These are phyloP conservation scores for Portunus trituberculatus DNA, from an alignment of 1,140 invertebrate genomes.

Conservation along the genomic window DNA sequence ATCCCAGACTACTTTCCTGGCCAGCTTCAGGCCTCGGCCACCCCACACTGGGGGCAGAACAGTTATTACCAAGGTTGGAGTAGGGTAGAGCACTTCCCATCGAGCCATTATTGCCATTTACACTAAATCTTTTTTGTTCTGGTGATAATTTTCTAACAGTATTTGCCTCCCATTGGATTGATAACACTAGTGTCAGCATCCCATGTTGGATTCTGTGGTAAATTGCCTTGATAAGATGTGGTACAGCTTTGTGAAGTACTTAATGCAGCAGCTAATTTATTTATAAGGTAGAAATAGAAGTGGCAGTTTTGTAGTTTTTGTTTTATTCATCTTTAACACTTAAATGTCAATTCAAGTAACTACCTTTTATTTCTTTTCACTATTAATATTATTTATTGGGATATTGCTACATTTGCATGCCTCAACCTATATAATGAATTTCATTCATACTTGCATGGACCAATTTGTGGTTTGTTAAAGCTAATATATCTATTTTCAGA, in stretches of 20 bases:
- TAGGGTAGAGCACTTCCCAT: conserved; percentile 61
- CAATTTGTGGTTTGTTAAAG: neutral
- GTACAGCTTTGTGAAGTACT: neutral
- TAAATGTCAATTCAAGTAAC: neutral
- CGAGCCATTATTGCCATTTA: neutral
- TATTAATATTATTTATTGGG: neutral
- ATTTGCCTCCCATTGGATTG: conserved; percentile 22
- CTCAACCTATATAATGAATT: neutral
- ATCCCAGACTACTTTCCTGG: conserved; percentile 64
- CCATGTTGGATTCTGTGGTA: neutral
- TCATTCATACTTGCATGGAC: neutral
- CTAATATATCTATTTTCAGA: neutral
- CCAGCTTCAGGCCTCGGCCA: conserved; percentile 57
- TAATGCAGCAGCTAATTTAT: conserved; percentile 5
- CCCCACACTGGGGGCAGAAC: conserved; percentile 66
- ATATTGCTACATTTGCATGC: neutral
- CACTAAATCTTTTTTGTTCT: conserved; percentile 27
- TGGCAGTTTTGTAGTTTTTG: neutral
- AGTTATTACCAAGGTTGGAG: conserved; percentile 58
- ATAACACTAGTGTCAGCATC: conserved; percentile 2
- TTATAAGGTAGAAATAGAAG: neutral
- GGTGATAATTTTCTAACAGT: neutral
- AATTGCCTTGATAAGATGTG: conserved; percentile 15
- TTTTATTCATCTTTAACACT: neutral
- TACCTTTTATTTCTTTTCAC: neutral